Conservation (phyloP, 2,888 invertebrate species). For the Didymodactylos carnosus region DNA sequence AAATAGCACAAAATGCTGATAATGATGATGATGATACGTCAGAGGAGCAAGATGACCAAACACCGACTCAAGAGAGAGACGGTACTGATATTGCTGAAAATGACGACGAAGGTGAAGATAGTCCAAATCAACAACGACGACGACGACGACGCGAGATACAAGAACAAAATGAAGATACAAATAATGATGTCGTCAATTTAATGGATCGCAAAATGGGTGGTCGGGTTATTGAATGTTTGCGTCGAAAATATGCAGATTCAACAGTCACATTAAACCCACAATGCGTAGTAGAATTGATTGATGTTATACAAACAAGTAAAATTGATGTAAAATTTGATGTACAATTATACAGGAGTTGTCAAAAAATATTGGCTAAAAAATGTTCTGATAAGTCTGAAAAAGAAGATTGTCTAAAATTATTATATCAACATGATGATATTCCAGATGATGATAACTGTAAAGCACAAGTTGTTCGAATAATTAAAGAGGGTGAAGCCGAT, state of each 20-base stretch:
- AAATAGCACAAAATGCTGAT: neutral
- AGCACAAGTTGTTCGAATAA: conserved; percentile 5
- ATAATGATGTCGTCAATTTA: too few relatives aligned
- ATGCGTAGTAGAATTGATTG: neutral
- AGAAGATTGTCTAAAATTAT: conserved; percentile 11
- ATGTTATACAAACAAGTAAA: neutral
- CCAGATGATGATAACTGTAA: neutral
- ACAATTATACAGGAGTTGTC: neutral
- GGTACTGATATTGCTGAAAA: neutral
- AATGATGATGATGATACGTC: neutral
- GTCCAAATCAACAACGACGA: neutral
- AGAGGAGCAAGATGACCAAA: neutral
- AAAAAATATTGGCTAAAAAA: neutral
- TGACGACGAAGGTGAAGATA: neutral
- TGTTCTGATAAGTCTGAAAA: neutral
- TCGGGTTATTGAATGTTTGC: neutral
- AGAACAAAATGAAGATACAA: too few relatives aligned
- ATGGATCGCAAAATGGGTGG: neutral
- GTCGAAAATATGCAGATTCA: neutral
- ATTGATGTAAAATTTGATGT: neutral
- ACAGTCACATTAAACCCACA: neutral
- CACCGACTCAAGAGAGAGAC: neutral
- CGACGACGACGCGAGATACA: neutral
- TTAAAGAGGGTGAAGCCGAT: conserved; percentile 10
- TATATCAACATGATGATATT: conserved; percentile 1